phyloP scores from a whole-genome alignment of 2,888 invertebrate species.

The Cantharis lateralis region DNA sequence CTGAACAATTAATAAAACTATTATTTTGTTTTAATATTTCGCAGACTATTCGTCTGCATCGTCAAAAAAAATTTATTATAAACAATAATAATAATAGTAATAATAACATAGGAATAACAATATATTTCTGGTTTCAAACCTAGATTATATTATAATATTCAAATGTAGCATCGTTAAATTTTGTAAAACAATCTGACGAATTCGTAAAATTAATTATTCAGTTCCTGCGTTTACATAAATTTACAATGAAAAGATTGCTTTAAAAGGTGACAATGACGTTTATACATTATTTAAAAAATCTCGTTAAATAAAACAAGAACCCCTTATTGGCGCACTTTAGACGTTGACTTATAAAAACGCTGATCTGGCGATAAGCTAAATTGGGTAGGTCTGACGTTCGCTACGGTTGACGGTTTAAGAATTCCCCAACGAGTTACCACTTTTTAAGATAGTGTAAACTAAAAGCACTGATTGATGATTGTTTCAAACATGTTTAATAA shows the following conservation, averaged over 20 bases:
- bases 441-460: not conserved
- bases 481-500: not conserved
- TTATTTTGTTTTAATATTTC: too few relatives aligned
- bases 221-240: not conserved
- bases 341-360: constrained; percentile 28
- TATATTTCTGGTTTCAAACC: not conserved
- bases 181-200: not conserved
- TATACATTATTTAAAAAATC: constrained; percentile 17
- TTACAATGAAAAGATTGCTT: constrained; percentile 5
- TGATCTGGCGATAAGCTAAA: constrained; percentile 31
- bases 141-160: not conserved
- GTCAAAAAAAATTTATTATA: too few relatives aligned
- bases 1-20: too few relatives aligned
- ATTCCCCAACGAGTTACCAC: constrained; percentile 1
- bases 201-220: not conserved
- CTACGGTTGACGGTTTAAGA: constrained; percentile 22
- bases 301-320: constrained; percentile 26
- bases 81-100: too few relatives aligned
- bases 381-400: constrained; percentile 28
- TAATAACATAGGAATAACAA: not conserved
- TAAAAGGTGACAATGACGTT: constrained; percentile 18
- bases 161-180: not conserved
- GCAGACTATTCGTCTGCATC: too few relatives aligned
- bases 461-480: not conserved
- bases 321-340: constrained; percentile 27